phyloP scores from a whole-genome alignment of 2,113 vertebrate species.

The Nymphicus hollandicus region DNA sequence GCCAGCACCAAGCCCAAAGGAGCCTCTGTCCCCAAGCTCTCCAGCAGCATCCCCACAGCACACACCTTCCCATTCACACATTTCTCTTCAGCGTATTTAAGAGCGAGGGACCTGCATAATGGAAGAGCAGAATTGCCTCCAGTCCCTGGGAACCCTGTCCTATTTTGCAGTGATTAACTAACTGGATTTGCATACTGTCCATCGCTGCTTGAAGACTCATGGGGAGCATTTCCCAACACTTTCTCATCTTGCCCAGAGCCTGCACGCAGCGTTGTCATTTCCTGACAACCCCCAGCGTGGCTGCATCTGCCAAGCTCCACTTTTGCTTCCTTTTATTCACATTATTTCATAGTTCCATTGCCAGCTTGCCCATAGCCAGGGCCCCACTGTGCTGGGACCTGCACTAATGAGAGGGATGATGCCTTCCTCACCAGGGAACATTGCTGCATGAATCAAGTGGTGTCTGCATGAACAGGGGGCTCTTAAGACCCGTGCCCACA shows the following conservation, averaged over 20 bases:
- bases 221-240: conserved; percentile 12
- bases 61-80: background rate
- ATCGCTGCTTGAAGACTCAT: background rate
- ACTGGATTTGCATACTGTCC: conserved; percentile 18
- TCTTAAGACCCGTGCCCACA: background rate
- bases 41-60: accelerated
- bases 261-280: background rate
- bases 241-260: background rate
- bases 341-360: background rate
- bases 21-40: background rate
- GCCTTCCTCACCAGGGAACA: background rate
- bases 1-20: background rate
- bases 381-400: background rate
- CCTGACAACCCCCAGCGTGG: background rate
- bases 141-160: background rate
- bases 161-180: conserved; percentile 38
- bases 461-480: background rate
- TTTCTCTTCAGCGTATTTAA: background rate
- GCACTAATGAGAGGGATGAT: background rate
- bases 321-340: background rate
- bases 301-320: background rate
- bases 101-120: background rate
- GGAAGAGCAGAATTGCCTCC: background rate
- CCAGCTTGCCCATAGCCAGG: background rate
- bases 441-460: background rate